Evolutionary conservation across 2,888 invertebrate genomes (phyloP).

Genomic region (Melanotus villosus): DNA sequence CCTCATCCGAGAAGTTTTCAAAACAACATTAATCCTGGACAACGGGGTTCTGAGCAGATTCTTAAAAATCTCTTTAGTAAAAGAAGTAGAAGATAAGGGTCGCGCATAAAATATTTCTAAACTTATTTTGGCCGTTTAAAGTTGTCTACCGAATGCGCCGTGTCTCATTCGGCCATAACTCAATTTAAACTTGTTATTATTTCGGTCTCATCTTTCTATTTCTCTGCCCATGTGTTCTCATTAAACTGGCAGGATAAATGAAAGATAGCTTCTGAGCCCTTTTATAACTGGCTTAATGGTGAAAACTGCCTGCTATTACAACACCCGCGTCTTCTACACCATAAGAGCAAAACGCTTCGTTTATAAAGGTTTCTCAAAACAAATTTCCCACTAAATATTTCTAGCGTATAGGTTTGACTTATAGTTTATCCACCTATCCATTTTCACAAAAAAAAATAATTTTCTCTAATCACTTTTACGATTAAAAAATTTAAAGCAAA

Average conservation of each 20-base stretch:
- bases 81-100: slow-evolving; percentile 32
- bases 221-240: slow-evolving; percentile 39
- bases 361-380: too few relatives aligned
- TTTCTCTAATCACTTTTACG: too few relatives aligned
- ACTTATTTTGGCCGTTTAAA: slow-evolving; percentile 33
- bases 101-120: slow-evolving; percentile 29
- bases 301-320: slow-evolving; percentile 20
- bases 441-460: too few relatives aligned
- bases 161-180: slow-evolving; percentile 35
- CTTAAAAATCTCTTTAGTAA: slow-evolving; percentile 34
- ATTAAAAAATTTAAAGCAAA: too few relatives aligned
- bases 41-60: slow-evolving; percentile 9
- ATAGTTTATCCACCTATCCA: too few relatives aligned
- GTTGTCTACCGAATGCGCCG: slow-evolving; percentile 3
- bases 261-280: slow-evolving; percentile 16
- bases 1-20: slow-evolving; percentile 30
- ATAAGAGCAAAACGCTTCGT: neutral
- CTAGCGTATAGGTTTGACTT: too few relatives aligned
- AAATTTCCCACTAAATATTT: too few relatives aligned
- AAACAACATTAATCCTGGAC: slow-evolving; percentile 33
- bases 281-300: slow-evolving; percentile 22
- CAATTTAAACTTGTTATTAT: slow-evolving; percentile 41
- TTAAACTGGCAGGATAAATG: slow-evolving; percentile 32
- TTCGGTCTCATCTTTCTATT: slow-evolving; percentile 39
- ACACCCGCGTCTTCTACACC: slow-evolving; percentile 1